Base-by-base conservation (phyloP, 2,113 vertebrate genomes). In the Leuciscus idus region DNA sequence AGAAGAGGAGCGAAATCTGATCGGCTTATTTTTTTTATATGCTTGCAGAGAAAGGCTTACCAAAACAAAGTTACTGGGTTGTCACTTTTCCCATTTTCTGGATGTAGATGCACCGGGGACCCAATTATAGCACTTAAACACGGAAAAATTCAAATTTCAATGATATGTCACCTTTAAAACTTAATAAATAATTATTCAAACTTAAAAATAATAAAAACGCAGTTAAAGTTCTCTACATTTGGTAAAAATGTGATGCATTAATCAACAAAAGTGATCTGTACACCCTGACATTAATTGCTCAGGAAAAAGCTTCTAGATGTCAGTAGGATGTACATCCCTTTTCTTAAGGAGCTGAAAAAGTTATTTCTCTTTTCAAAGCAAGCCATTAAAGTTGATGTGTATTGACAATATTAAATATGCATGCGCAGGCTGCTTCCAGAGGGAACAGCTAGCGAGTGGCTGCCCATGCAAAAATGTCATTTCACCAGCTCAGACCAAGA, bases 401-500 rank as follows among this genome's bases (percentile, higher is more conserved):
- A 85, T 68, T 57, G 72, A 46, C 78, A 66, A 87, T 83, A 83
- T 79, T 79, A 81, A 87, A 81, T 70, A 81, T 88, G 83, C 83
- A 88, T 88, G 55, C 39, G 46, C n/a, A 52, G 59, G 76, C 84
- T 52, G 74, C 55, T 89, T 89, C 55, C 66, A 59, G 70, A 59
- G 81, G 86, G 82, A 89, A 76, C 28, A 77, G 81, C 87, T 19
- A 59, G 64, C 87, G 82, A 72, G 85, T 88, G 83, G 85, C 86
- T 83, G 64, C 82, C 82, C 85, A 87, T 88, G 85, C 84, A 85
- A 84, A 86, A 90, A 88, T 84, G 86, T 75, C 77, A 90, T 82
- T 88, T 86, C 39, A 84, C 73, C 33, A 77, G 88, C 77, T 90
- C 88, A 88, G 89, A 93, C 92, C 91, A 93, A 90, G 86, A 86